A percentile compares a stretch with the other conserved stretches of the same genome.
phyloP scores from a whole-genome alignment of 1,140 invertebrate species.

The Cotesia typhae region DNA sequence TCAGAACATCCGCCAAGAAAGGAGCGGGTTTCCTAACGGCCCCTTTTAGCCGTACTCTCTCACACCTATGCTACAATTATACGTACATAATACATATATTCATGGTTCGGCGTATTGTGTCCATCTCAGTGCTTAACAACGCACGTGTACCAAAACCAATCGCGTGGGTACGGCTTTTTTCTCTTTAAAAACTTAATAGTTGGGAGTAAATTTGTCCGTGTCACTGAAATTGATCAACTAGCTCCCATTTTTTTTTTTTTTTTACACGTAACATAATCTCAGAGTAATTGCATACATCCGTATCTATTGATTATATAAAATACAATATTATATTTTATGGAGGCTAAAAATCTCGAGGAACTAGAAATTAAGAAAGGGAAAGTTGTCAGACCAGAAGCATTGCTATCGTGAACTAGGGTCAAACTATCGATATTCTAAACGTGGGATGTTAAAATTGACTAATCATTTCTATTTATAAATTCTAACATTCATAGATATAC shows the following conservation, averaged over 20 bases:
- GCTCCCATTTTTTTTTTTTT: neutral
- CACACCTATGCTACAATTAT: conserved; percentile 21
- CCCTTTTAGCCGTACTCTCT: conserved; percentile 18
- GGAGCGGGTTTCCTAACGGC: conserved; percentile 43
- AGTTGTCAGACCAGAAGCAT: neutral
- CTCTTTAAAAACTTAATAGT: too few species aligned
- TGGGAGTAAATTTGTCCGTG: too few species aligned
- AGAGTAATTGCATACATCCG: neutral
- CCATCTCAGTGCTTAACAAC: too few species aligned
- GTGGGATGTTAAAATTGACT: neutral
- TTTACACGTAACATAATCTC: neutral
- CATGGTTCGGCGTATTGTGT: too few species aligned
- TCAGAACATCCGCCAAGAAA: conserved; percentile 49
- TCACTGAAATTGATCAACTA: neutral
- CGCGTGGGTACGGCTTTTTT: too few species aligned
- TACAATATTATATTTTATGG: too few species aligned
- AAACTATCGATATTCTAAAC: neutral
- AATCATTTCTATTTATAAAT: too few species aligned
- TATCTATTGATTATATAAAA: neutral
- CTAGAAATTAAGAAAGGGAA: neutral
- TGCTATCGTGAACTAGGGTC: neutral
- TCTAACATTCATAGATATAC: too few species aligned
- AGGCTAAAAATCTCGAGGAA: neutral
- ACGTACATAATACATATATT: too few species aligned
- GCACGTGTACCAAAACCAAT: too few species aligned